Evolutionary conservation across 1,140 invertebrate genomes (phyloP).

Genomic region (Drosophila ohnishii): DNA sequence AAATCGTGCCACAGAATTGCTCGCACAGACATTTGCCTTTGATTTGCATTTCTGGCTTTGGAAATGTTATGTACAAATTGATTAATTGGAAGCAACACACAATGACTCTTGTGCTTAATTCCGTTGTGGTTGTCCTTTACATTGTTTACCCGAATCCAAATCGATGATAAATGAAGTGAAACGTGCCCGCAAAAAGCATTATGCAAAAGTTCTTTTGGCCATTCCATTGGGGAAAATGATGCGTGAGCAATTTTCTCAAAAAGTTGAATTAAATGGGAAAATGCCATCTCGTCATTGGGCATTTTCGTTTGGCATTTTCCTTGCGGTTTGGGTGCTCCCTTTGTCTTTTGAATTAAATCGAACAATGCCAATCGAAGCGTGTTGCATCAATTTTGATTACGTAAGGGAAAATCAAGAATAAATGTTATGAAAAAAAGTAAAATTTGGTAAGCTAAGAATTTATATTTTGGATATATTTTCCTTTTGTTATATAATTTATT

Average conservation of each 20-base stretch:
- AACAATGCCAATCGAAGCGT: conserved; percentile 48
- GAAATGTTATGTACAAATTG: conserved; percentile 32
- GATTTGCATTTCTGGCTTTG: conserved; percentile 24
- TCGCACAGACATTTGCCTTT: conserved; percentile 25
- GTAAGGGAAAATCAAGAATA: neutral
- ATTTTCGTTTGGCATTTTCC: conserved; percentile 16
- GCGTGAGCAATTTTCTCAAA: conserved; percentile 64
- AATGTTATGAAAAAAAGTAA: neutral
- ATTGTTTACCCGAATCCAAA: conserved; percentile 26
- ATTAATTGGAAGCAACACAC: conserved; percentile 55
- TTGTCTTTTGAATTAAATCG: conserved; percentile 58
- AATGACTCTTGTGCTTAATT: conserved; percentile 19
- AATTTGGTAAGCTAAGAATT: neutral
- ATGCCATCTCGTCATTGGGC: conserved; percentile 40
- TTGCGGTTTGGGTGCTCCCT: conserved; percentile 26
- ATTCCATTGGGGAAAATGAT: conserved; percentile 57
- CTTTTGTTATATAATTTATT: neutral
- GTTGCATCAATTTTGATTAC: conserved; percentile 36
- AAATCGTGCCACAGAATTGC: conserved; percentile 30
- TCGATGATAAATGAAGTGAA: conserved; percentile 64
- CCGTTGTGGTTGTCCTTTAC: conserved; percentile 5
- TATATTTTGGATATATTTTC: neutral
- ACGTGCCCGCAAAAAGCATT: conserved; percentile 44
- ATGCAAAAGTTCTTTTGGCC: conserved; percentile 55
- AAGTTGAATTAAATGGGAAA: conserved; percentile 65